Evolutionary conservation across 2,113 vertebrate genomes (phyloP), one percentile per base, ranked within the genome.

Genomic region (Pollachius pollachius): DNA sequence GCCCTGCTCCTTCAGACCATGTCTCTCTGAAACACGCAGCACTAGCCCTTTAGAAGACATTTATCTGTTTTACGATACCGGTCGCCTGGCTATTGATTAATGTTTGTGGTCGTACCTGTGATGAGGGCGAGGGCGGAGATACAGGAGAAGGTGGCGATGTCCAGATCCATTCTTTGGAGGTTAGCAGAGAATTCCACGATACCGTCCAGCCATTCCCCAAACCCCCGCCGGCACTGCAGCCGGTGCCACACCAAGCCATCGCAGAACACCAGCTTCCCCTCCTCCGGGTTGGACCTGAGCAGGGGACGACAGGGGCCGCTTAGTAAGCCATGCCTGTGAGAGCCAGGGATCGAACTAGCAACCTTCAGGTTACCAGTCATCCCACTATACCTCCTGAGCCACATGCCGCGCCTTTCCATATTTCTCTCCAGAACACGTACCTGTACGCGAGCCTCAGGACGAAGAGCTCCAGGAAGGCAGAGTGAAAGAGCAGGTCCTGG

Each of bases 161-260:
- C 96, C 67, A 99, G 90, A 90, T 94, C 96, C 97, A 99, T 95
- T 88, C 94, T 96, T 72, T 97, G 96, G 82, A 99, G 84, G 82
- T 94, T 96, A 79, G 94, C 92, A 41, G 96, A 99, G 75, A 99
- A 98, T 11, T 98, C 96, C 21, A 95, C 94, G 16, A 99, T 99
- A 82, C 95, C 94, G 84, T 99, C 96, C 67, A 99, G 96, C 97
- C 97, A 99, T 84, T 98, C 96, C 52, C 96, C 97, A n/a, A 99
- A 99, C 77, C 97, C 97, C 3, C 97, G 94, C 67, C 97, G 92
- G 56, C 96, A 98, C 92, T 97, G 97, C 80, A 96, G 75, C 89
- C 95, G 94, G 91, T 96, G 95, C 89, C 97, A 91, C 80, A 98
- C 96, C 16, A 96, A 94, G 64, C 96, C 97, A 13, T 95, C 97